Base-by-base conservation (phyloP, 2,888 invertebrate species). In the Phaedon cochleariae region DNA sequence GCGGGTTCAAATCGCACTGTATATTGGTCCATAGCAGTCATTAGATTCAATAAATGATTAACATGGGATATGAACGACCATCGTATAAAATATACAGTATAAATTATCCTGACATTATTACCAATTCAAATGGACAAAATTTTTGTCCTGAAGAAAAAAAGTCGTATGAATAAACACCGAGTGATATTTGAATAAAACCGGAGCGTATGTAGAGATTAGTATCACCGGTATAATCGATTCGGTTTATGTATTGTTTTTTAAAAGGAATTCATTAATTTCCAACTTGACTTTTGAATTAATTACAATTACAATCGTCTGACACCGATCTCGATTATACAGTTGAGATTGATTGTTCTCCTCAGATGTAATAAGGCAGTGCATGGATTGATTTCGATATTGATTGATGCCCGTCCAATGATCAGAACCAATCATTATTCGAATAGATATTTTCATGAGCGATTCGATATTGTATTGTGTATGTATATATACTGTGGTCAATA, bases 211-310 rank as follows among this genome's bases (percentile, higher is more conserved):
- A 1, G 64, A 67, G 64, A 61, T 64, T 41, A 64, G 45, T 54
- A 64, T 67, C 67, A 61, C 52, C 58, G 64, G 57, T 64, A 48
- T 54, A 64, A 61, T 64, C 48, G 51, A 49, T 51, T 58, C 60
- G 48, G 55, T 52, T 61, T 41, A 58, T 64, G 67, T 64, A 67
- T 67, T 67, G 67, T 67, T 59, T 67, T 64, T 64, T 63, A 53
- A 67, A 54, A 59, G 51, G 52, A 59, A 49, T 52, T 58, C 64
- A 67, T 67, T 67, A 64, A 67, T 67, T 67, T 61, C 34, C 53
- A 46, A 18, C 20, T 54, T 17, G 54, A 61, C 63, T 68, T 68
- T 62, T 57, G 59, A 65, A 68, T 65, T 65, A 63, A 68, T 68
- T 68, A 64, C 61, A 64, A 67, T 67, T 67, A 60, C 52, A 55